phyloP scores from a whole-genome alignment of 1,140 invertebrate species.

The Drosophila pseudoobscura region DNA sequence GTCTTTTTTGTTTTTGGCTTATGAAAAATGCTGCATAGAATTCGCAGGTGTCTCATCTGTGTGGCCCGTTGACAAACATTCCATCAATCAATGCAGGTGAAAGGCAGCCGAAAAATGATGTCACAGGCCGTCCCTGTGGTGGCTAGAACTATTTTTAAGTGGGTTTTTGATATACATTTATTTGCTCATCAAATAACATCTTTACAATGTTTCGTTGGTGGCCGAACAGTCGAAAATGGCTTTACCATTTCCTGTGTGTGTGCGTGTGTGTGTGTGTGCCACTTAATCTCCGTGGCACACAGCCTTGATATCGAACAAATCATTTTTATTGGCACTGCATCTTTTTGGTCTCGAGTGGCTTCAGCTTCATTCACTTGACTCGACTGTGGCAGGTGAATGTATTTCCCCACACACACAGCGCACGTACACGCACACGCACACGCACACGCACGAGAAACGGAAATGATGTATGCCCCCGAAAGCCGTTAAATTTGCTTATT shows the following conservation, averaged over 20 bases:
- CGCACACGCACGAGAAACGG: conserved; percentile 52
- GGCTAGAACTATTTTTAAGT: conserved; percentile 46
- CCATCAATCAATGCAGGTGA: conserved; percentile 75
- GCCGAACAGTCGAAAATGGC: conserved; percentile 8
- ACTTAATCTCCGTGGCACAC: conserved; percentile 28
- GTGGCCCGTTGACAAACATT: conserved; percentile 61
- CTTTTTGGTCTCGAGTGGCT: conserved; percentile 38
- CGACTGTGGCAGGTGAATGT: conserved; percentile 67
- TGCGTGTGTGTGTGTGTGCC: conserved; percentile 11
- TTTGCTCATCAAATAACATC: conserved; percentile 1
- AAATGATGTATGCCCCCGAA: conserved; percentile 75
- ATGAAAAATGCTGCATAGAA: conserved; percentile 32
- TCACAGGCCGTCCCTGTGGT: conserved; percentile 37
- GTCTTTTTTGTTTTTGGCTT: conserved; percentile 8
- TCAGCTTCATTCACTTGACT: conserved; percentile 50
- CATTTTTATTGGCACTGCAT: conserved; percentile 66
- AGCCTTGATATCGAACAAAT: conserved; percentile 65
- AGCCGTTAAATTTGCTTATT: conserved; percentile 74
- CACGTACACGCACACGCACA: conserved; percentile 25
- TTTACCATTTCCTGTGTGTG: conserved; percentile 40
- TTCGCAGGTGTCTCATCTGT: conserved; percentile 40
- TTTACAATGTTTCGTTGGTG: conserved; percentile 28
- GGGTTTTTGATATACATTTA: conserved; percentile 2
- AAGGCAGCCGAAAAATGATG: conserved; percentile 66
- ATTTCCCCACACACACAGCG: conserved; percentile 69